phyloP scores from a whole-genome alignment of 2,113 vertebrate species.

The Struthio camelus region DNA sequence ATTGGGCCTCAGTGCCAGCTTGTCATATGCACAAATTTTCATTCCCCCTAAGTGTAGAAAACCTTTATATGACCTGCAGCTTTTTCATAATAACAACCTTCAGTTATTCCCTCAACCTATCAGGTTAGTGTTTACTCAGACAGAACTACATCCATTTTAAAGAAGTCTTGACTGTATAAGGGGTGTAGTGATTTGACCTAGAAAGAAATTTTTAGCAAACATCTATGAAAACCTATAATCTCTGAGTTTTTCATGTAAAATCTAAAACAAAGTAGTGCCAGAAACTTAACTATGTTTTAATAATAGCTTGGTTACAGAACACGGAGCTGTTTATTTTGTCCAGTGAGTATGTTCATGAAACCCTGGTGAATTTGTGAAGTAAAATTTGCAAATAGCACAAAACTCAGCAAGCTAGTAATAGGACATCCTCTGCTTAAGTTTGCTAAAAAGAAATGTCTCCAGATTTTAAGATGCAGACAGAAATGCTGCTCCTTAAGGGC shows the following conservation, averaged over 20 bases:
- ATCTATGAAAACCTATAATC: background rate
- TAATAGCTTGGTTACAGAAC: slow-evolving; percentile 11
- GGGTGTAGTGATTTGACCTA: background rate
- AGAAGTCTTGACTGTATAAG: background rate
- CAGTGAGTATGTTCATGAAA: background rate
- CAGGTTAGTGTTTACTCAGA: background rate
- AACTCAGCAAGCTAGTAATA: slow-evolving; percentile 19
- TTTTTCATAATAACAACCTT: slow-evolving; percentile 18
- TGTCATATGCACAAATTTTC: background rate
- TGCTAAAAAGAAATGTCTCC: background rate
- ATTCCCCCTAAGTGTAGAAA: background rate
- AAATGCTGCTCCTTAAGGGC: slow-evolving; percentile 24
- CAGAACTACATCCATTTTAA: background rate
- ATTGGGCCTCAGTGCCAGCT: background rate
- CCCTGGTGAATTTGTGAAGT: slow-evolving; percentile 21
- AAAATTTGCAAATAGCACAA: slow-evolving; percentile 20
- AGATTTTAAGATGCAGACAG: slow-evolving; percentile 3
- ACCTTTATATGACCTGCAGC: background rate
- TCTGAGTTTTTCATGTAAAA: background rate
- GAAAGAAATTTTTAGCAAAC: slow-evolving; percentile 1
- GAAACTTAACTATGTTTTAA: background rate
- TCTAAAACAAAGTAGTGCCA: background rate
- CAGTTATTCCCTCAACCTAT: background rate
- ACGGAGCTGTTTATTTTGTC: slow-evolving; percentile 35
- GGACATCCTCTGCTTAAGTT: background rate